Evolutionary conservation across 2,888 invertebrate genomes (phyloP), one percentile per base, ranked within the genome.

Genomic region (Parelbella ahira): DNA sequence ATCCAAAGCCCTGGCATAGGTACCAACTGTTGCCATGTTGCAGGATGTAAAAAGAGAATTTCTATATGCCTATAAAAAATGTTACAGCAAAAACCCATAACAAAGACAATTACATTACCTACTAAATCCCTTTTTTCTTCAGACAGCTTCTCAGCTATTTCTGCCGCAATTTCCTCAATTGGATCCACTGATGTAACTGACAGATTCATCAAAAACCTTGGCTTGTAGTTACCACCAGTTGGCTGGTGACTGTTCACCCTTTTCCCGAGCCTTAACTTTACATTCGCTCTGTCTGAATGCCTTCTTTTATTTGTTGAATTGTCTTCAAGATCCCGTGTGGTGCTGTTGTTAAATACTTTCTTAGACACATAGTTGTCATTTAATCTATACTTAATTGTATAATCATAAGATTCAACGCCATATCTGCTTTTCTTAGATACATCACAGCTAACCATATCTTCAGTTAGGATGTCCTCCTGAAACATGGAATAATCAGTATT

Each of bases 391-490:
- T 89, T 90, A 54, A 90, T 74, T 21, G 90, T 90, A 68, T 92
- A 92, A 74, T 93, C 92, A 75, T 95, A 95, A 69, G 91, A 92
- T 76, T 95, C 95, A 34, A 94, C 93, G 67, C 92, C 81, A 90
- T 92, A 70, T 89, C 89, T 66, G 81, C 90, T 67, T 78, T 89
- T 60, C 84, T 91, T 74, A 78, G 92, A 91, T 4, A 96, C 94
- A 72, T 93, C 94, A 75, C 94, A 94, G 24, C 91, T 91, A 5
- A 91, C 91, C 80, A 96, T 89, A 56, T 94, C 92, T 65, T 95
- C 93, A 12, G 93, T 92, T 36, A 96, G 75, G 0, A 93, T 89
- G 53, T 95, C 95, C 67, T 96, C 95, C 81, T 95, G 91, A n/a
- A 83, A 82, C 33, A 6, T 18, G n/a, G 4, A 29, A 33, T 10